Evolutionary conservation across 2,888 invertebrate species (phyloP), one percentile per base, ranked within the genome.

Genomic region (Sinelater perroti): DNA sequence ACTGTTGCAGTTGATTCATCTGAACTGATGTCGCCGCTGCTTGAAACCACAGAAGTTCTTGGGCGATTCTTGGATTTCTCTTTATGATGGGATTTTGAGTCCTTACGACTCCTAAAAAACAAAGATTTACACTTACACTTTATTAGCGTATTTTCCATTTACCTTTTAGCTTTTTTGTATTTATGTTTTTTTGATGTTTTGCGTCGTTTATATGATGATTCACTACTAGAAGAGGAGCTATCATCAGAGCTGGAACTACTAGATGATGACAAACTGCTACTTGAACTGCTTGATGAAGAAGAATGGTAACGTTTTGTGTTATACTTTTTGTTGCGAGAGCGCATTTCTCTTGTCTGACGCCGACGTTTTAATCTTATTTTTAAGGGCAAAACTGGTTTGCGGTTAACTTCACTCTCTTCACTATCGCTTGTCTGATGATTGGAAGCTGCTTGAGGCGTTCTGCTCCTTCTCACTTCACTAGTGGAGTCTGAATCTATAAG

Each of bases 291-390:
- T n/a, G n/a, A n/a, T 2, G 31, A 31, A 16, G 31, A 40, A 11
- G 21, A 52, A 35, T 33, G 17, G 20, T 44, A 42, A 14, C 46
- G 51, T 36, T 30, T 44, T 1, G 30, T 30, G 26, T 38, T 26
- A 18, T 33, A 28, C 42, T 56, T 60, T 33, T 46, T 60, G 38
- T 46, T 52, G 11, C 35, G 53, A 18, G 49, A 61, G 35, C 59
- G 50, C 49, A 65, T 68, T 40, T 68, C 67, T 50, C 65, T 63
- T 2, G 68, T 63, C 45, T 66, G 65, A 20, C 70, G 63, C 51
- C 67, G 70, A 38, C 65, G 63, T 61, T 72, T 72, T 38, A 72
- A 64, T 20, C 71, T 45, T 17, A 73, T 56, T 59, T 73, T 73
- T 11, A 70, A 44, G 3, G 71, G 71, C 40, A 72, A 56, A 24